A percentile compares a stretch with the other conserved stretches of the same genome.
These are phyloP conservation scores for Columba janthina DNA, from an alignment of 2,113 vertebrate genomes.

Conservation along the genomic window DNA sequence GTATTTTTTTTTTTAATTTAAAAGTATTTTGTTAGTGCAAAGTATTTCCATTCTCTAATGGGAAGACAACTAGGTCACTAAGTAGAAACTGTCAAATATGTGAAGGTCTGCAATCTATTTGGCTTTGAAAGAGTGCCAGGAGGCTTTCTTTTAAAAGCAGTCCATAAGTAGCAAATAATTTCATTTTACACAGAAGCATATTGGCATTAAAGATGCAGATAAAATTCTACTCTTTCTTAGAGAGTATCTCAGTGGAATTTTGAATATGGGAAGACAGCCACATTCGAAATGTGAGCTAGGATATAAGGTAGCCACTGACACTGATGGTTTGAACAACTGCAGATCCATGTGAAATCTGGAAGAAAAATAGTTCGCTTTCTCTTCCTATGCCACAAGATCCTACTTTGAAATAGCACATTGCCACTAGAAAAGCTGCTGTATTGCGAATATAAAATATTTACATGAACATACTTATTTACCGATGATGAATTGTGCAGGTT, in stretches of 20 bases:
- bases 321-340: slow-evolving; percentile 75
- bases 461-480: not conserved
- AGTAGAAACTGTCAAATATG: not conserved
- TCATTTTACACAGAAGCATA: not conserved
- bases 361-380: not conserved
- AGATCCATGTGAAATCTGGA: slow-evolving; percentile 32
- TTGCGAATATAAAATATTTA: not conserved
- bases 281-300: slow-evolving; percentile 59
- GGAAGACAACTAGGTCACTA: not conserved
- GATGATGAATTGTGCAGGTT: not conserved
- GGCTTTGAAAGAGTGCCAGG: not conserved
- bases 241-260: slow-evolving; percentile 38
- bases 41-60: not conserved
- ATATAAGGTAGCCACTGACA: slow-evolving; percentile 60
- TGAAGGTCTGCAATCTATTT: not conserved
- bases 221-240: slow-evolving; percentile 31
- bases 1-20: not conserved
- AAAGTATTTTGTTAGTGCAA: not conserved
- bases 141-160: not conserved
- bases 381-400: not conserved
- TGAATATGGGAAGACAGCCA: slow-evolving; percentile 9
- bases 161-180: not conserved
- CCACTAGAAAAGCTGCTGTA: not conserved
- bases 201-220: not conserved
- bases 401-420: not conserved